A percentile compares a stretch with the other conserved stretches of the same genome.
These are phyloP conservation scores for Laupala kohalensis DNA, from an alignment of 1,140 invertebrate species.

Conservation along the genomic window DNA sequence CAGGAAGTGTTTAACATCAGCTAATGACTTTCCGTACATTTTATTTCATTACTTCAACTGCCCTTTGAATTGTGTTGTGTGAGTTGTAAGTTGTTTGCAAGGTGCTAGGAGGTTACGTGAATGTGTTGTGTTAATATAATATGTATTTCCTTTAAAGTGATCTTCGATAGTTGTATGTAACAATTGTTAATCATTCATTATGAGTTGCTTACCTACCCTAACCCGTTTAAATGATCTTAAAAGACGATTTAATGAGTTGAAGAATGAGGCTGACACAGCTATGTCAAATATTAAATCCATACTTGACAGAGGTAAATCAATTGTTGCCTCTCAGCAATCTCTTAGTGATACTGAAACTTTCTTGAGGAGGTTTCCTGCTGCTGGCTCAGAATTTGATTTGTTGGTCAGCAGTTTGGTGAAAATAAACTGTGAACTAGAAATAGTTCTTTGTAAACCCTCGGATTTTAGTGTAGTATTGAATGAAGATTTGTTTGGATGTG, in stretches of 20 bases:
- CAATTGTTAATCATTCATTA: no score
- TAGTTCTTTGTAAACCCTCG: not conserved
- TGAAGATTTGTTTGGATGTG: not conserved
- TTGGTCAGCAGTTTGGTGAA: not conserved
- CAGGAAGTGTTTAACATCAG: no score
- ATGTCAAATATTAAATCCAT: not conserved
- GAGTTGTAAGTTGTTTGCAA: no score
- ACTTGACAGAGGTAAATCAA: not conserved
- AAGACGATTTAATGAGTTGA: not conserved
- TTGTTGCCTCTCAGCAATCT: not conserved
- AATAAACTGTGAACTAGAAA: not conserved
- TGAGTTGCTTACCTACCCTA: not conserved
- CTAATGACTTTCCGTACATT: no score
- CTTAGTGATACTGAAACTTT: not conserved
- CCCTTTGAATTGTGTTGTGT: no score
- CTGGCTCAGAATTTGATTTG: not conserved
- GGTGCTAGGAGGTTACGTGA: no score
- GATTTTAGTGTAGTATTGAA: not conserved
- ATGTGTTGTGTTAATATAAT: no score
- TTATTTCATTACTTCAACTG: no score
- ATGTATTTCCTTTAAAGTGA: no score
- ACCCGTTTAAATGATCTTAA: not conserved
- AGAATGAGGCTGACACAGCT: not conserved
- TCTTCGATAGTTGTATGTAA: no score
- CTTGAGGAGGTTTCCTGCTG: not conserved